Base-by-base conservation (phyloP, 2,797 vertebrate genomes). In the Notoglanidium macrostoma region DNA sequence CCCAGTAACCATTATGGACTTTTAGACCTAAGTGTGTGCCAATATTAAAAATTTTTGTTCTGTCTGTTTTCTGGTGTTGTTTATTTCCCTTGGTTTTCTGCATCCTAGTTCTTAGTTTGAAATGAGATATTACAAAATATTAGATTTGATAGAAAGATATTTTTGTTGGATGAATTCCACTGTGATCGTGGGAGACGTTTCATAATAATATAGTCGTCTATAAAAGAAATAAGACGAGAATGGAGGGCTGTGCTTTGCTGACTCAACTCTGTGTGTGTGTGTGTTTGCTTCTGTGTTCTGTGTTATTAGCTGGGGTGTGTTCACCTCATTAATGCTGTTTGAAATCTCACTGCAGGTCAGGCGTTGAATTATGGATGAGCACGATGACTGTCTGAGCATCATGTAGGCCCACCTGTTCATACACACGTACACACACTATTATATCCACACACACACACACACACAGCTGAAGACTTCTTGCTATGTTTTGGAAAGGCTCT, bases 311-410 rank as follows among this genome's bases (percentile, higher is more conserved):
- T 87, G 88, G 89, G 70, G 88, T 81, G 79, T 90, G 90, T 87
- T 90, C 89, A 87, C 86, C 90, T 94, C 91, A 93, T 93, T 93
- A 94, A 92, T 92, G 91, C 91, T 91, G 89, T 93, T 91, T 94
- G 92, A 93, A 94, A 92, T 79, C 81, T 79, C 87, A 40, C 92
- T 88, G 89, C 88, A 26, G 85, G 90, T 90, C 89, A 77, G 84
- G 8, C 44, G 0, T 90, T 94, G 90, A 93, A 93, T 94, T 90
- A 94, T 93, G 89, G 89, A 94, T 94, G 91, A 89, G 91, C 90
- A 91, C 19, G 85, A 84, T 85, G 87, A 90, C 65, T 63, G 19
- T 85, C 55, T n/a, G 57, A 87, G 73, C 76, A 79, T 82, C 17
- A 77, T 76, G 32, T 89, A 73, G 29, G 54, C 73, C 57, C 90